phyloP scores from a whole-genome alignment of 2,113 vertebrate genomes.

The Aviceda subcristata region DNA sequence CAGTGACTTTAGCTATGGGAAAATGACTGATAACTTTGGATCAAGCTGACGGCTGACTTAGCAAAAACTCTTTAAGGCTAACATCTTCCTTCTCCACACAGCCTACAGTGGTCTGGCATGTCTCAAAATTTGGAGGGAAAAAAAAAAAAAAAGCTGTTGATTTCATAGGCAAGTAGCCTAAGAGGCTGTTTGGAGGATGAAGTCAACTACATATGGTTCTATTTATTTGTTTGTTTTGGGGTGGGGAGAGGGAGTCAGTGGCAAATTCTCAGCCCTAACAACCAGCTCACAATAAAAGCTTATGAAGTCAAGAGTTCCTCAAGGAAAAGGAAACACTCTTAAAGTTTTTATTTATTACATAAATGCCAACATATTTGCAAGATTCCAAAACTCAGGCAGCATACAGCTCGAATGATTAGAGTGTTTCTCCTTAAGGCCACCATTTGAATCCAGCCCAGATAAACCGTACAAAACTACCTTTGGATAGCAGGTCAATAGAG shows the following conservation, averaged over 20 bases:
- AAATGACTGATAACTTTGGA: background rate
- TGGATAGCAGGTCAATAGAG: background rate
- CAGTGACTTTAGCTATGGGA: background rate
- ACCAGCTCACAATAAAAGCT: slow-evolving; percentile 43
- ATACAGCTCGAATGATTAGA: background rate
- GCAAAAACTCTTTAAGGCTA: too few relatives aligned
- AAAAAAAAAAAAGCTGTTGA: background rate
- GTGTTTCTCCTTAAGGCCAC: background rate
- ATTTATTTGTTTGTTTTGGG: slow-evolving; percentile 64
- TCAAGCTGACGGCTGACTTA: background rate
- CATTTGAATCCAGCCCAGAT: background rate
- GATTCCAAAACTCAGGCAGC: slow-evolving; percentile 5
- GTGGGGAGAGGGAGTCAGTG: slow-evolving; percentile 47
- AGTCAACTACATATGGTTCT: slow-evolving; percentile 58
- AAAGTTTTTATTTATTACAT: slow-evolving; percentile 32
- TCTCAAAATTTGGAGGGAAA: background rate
- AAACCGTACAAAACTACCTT: background rate
- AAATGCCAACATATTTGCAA: slow-evolving; percentile 13
- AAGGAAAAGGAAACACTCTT: slow-evolving; percentile 15
- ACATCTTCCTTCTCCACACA: background rate
- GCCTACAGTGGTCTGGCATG: slow-evolving; percentile 10
- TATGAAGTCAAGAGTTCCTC: slow-evolving; percentile 22
- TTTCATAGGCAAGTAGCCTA: slow-evolving; percentile 45
- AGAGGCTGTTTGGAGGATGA: slow-evolving; percentile 33
- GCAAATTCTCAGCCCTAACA: slow-evolving; percentile 56